Conservation (phyloP, 1,140 invertebrate species). For the Kradibia gibbosae region DNA sequence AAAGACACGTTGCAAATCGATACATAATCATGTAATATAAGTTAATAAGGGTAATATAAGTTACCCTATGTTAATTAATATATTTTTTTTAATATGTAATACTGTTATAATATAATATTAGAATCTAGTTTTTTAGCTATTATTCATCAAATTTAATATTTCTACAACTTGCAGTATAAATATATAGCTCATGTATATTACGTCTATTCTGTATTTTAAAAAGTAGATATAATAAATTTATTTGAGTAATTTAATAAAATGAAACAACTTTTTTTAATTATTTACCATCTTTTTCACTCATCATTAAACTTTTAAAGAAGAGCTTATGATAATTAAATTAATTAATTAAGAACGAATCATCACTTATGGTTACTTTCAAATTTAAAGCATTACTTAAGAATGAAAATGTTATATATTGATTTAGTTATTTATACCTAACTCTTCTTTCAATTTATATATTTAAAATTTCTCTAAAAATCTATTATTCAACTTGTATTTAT, state of each 20-base stretch:
- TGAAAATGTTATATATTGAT: slow-evolving; percentile 25
- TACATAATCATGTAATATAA: too few relatives aligned
- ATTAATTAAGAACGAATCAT: slow-evolving; percentile 16
- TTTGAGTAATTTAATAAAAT: background rate
- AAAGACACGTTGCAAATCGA: too few relatives aligned
- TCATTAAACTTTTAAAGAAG: background rate
- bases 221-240: background rate
- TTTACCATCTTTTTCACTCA: background rate
- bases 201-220: too few relatives aligned
- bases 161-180: too few relatives aligned
- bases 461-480: slow-evolving; percentile 26
- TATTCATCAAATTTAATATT: too few relatives aligned
- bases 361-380: background rate
- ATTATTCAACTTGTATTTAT: background rate
- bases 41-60: too few relatives aligned
- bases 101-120: too few relatives aligned
- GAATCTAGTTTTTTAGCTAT: too few relatives aligned
- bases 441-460: background rate
- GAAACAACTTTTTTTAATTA: background rate
- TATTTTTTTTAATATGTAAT: too few relatives aligned
- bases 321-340: slow-evolving; percentile 33
- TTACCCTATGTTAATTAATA: too few relatives aligned
- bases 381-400: slow-evolving; percentile 31
- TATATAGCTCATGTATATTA: too few relatives aligned
- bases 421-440: slow-evolving; percentile 2